Evolutionary conservation across 2,113 vertebrate genomes (phyloP), one percentile per base, ranked within the genome.

Genomic region (Otus sunia): DNA sequence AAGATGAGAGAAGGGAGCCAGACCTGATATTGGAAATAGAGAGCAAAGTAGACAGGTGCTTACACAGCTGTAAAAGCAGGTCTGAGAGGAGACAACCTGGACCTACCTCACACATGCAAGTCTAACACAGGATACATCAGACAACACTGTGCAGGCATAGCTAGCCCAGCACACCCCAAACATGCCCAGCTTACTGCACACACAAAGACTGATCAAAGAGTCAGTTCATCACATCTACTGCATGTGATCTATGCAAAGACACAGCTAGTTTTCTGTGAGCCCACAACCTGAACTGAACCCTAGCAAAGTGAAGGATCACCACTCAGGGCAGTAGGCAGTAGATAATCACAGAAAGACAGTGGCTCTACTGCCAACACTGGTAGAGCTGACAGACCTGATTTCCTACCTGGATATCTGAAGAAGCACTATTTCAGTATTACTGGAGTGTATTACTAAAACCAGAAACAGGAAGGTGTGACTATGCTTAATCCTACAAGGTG

Each of bases 401-500:
- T 91, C 41, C 52, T 71, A 30, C 34, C 21, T 68, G 52, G 32
- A 34, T 75, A 60, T 74, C 43, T 77, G 45, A 89, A 85, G 52
- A 75, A 80, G 50, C 8, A 23, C 13, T 84, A 30, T 77, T 91
- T 74, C 68, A 74, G 41, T 64, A 25, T 52, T 67, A 47, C 29
- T 41, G 0, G 0, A 86, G 34, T 0, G 0, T 22, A 14, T 27
- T 68, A 13, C 37, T 81, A 41, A 77, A 84, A 41, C 2, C 3
- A 81, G 76, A 84, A 91, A 71, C 12, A 50, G 11, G 29, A 67
- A 86, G 43, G 56, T 21, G 64, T 77, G 59, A n/a, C 37, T 63
- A 0, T 37, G 10, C 14, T 80, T 92, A 88, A 77, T 63, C 15
- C 30, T 56, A 73, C 59, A 81, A 83, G 58, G 11, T 75, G 43